Percentiles rank a stretch among this genome's conserved stretches.
Evolutionary conservation across 2,797 vertebrate species (phyloP).

Genomic region (Mus caroli): DNA sequence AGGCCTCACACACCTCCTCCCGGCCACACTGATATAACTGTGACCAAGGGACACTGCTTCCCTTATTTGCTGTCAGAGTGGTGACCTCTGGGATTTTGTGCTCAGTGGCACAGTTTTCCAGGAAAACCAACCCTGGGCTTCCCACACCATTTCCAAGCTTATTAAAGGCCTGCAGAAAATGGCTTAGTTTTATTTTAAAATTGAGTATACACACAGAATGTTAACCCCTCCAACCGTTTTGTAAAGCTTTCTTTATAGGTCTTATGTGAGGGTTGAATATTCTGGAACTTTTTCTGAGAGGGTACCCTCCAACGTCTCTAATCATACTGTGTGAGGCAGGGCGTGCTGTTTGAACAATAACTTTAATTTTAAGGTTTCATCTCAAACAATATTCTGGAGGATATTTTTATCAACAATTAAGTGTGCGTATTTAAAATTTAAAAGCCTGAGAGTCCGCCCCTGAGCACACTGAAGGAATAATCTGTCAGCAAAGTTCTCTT

Average conservation of each 20-base stretch:
- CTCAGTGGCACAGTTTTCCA: not conserved
- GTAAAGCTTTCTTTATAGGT: not conserved
- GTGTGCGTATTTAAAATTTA: constrained; percentile 42
- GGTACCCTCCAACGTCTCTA: not conserved
- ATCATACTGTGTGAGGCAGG: not conserved
- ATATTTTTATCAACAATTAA: constrained; percentile 50
- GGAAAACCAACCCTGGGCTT: not conserved
- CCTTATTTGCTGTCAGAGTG: not conserved
- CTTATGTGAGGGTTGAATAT: constrained; percentile 52
- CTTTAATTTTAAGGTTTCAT: constrained; percentile 36
- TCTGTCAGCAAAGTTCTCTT: not conserved
- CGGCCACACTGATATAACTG: not conserved
- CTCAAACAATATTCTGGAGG: constrained; percentile 29
- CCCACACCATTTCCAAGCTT: constrained; percentile 7
- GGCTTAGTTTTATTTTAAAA: constrained; percentile 17
- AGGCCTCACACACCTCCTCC: not conserved
- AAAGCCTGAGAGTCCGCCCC: not conserved
- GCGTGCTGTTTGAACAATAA: not conserved
- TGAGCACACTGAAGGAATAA: not conserved
- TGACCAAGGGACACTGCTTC: not conserved
- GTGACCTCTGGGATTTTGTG: not conserved
- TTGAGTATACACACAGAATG: not conserved
- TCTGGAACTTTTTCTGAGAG: not conserved
- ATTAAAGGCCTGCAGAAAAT: not conserved
- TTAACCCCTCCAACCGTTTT: not conserved